Conservation (phyloP, 2,888 invertebrate species). For the Acrobasis repandana region DNA sequence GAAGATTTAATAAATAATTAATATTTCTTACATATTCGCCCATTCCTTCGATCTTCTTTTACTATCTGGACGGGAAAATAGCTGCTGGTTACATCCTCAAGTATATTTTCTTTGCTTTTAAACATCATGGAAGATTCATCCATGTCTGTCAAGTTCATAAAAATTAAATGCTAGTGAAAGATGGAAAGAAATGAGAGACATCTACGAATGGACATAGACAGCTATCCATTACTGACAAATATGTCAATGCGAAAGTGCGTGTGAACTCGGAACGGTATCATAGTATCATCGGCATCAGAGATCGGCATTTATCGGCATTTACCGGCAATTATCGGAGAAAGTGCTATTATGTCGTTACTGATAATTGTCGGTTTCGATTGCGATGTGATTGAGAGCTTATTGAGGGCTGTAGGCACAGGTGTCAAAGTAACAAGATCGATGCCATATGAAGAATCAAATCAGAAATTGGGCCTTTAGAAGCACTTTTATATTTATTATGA, state of each 20-base stretch:
- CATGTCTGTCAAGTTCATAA: too few species aligned
- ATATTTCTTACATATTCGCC: too few species aligned
- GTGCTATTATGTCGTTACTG: slow-evolving; percentile 11
- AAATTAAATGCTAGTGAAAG: too few species aligned
- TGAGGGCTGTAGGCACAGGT: neutral
- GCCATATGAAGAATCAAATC: too few species aligned
- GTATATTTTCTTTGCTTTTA: too few species aligned
- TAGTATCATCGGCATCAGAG: slow-evolving; percentile 9
- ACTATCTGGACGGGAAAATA: too few species aligned
- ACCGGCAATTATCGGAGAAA: slow-evolving; percentile 6
- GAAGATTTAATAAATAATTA: too few species aligned
- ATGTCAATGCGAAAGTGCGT: neutral
- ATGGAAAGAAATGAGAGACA: neutral
- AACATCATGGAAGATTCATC: too few species aligned
- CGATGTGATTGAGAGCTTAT: slow-evolving; percentile 5
- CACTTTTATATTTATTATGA: too few species aligned
- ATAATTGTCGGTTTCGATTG: neutral
- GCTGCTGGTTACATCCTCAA: too few species aligned
- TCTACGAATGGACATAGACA: neutral
- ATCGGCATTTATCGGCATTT: slow-evolving; percentile 9
- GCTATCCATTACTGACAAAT: neutral
- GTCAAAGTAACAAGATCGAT: neutral
- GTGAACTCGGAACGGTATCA: slow-evolving; percentile 10
- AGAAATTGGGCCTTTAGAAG: too few species aligned
- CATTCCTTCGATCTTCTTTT: too few species aligned